Percentiles rank a stretch among this genome's conserved stretches.
Conservation (phyloP, 2,888 invertebrate genomes). For the Rhopalosiphum nymphaeae region DNA sequence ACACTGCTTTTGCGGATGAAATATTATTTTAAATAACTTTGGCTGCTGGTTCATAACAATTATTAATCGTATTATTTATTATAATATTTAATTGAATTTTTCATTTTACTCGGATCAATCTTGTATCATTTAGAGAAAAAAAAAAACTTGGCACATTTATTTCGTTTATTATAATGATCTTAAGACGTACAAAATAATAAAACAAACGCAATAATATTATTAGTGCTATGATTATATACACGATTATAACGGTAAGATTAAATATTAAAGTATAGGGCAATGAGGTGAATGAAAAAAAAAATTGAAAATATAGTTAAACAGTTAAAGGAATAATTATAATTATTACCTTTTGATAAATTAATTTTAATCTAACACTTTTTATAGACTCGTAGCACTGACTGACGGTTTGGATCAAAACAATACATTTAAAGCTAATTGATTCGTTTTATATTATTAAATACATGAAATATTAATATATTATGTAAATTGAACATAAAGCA, state of each 20-base stretch:
- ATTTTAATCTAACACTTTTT: neutral
- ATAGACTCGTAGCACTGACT: neutral
- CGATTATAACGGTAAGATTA: neutral
- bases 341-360: neutral
- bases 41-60: too few species aligned
- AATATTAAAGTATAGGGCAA: neutral
- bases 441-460: neutral
- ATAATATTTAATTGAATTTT: too few species aligned
- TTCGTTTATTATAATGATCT: too few species aligned
- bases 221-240: neutral
- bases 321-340: neutral
- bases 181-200: neutral
- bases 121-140: too few species aligned
- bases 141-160: too few species aligned
- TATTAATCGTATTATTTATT: too few species aligned
- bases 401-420: neutral
- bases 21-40: too few species aligned
- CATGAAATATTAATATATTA: neutral
- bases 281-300: neutral
- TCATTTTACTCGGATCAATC: too few species aligned
- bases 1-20: too few species aligned
- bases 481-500: neutral
- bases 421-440: neutral
- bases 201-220: neutral
- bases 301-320: neutral